Base-by-base conservation (phyloP, 2,888 invertebrate genomes). In the Marasmarcha lunaedactyla region DNA sequence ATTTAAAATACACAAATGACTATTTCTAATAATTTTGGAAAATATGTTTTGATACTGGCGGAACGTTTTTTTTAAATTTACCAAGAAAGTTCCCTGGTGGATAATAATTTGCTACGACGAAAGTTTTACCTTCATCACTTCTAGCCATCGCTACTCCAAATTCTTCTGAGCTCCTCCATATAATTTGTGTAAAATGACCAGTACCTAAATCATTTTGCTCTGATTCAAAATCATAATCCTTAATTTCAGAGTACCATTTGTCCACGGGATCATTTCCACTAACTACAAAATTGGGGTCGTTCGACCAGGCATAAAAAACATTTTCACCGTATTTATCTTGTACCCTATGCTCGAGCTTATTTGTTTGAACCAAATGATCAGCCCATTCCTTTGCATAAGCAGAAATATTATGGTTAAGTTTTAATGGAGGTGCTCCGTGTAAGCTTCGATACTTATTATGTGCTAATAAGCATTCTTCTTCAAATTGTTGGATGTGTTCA, bases 1-100 rank as follows among this genome's bases (percentile, higher is more conserved):
- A n/a, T n/a, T n/a, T n/a, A n/a, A n/a, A n/a, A n/a, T n/a, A n/a
- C n/a, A n/a, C n/a, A n/a, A n/a, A n/a, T n/a, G n/a, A n/a, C n/a
- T n/a, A n/a, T n/a, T n/a, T n/a, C n/a, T n/a, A n/a, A n/a, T n/a
- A n/a, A n/a, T n/a, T n/a, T n/a, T n/a, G n/a, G n/a, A n/a, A n/a
- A n/a, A n/a, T n/a, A n/a, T n/a, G n/a, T n/a, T n/a, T n/a, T n/a
- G n/a, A n/a, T n/a, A n/a, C n/a, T 26, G 90, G 89, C 10, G 87
- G 88, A 9, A 94, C 93, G 64, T 93, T 93, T 15, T 86, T 86
- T 11, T 86, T 78, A 57, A 90, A 94, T 54, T 89, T 88, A 1
- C 91, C 92, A 34, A 90, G 83, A 48, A 91, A 89, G 68, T 97
- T 97, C 1, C 97, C 97, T 0, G 96, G 91, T 0, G 97, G 97